Percentiles rank a stretch among this genome's conserved stretches.
Conservation (phyloP, 1,140 invertebrate species). For the Sycobia sp. region DNA sequence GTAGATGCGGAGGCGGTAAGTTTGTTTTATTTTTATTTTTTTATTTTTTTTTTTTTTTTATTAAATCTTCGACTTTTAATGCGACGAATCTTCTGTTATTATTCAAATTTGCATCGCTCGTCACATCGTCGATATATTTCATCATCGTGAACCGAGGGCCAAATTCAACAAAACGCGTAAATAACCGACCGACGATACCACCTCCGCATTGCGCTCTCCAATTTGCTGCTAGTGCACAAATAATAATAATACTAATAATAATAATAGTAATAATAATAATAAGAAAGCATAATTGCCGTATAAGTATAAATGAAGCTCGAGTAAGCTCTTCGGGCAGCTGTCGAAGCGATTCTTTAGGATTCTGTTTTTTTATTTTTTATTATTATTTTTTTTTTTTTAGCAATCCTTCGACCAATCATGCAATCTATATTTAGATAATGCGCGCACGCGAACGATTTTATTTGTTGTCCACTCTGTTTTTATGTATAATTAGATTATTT, state of each 20-base stretch:
- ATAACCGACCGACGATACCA: neutral
- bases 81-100: too few relatives aligned
- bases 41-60: too few relatives aligned
- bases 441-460: neutral
- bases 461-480: slow-evolving; percentile 19
- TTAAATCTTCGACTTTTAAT: too few relatives aligned
- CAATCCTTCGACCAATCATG: slow-evolving; percentile 27
- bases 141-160: too few relatives aligned
- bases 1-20: slow-evolving; percentile 10
- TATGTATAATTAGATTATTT: slow-evolving; percentile 9
- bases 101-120: too few relatives aligned
- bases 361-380: slow-evolving; percentile 11
- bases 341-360: neutral
- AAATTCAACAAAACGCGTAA: neutral
- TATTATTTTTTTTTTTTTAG: too few relatives aligned
- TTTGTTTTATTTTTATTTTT: too few relatives aligned
- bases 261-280: too few relatives aligned
- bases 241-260: too few relatives aligned
- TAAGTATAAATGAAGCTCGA: neutral
- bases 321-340: slow-evolving; percentile 14
- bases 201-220: slow-evolving; percentile 17
- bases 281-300: slow-evolving; percentile 13
- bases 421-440: slow-evolving; percentile 20
- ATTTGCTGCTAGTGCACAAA: slow-evolving; percentile 48
- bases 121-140: too few relatives aligned